Base-by-base conservation (phyloP, 1,140 invertebrate genomes). In the Venturia canescens region DNA sequence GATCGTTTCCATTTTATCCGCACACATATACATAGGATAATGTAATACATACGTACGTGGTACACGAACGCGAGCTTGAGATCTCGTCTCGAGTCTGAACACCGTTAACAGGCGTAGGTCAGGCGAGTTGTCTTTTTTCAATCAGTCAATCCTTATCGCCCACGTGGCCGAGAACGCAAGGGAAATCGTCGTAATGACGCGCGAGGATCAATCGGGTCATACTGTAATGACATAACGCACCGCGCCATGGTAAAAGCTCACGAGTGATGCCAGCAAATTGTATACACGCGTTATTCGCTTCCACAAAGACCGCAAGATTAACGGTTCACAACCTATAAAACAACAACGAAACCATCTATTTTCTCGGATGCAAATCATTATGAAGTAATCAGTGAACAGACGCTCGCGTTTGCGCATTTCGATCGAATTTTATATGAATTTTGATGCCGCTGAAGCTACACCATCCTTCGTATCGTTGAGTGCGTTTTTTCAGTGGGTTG, bases 131-230 rank as follows among this genome's bases (percentile, higher is more conserved):
- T 1, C 38, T 44, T 44, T 44, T 44, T 44, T 44, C 7, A 6
- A 11, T 44, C 38, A 3, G 18, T 18, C 1, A 23, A 23, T n/a
- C 53, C 53, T 57, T 57, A 57, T 57, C 53, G 21, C 53, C 21
- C 53, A 57, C 53, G 53, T 57, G 53, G 21, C 53, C 53, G 13
- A 57, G 53, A 57, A 57, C 53, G 53, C 53, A 57, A 57, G 53
- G 21, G 21, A 57, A 57, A 18, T 57, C 53, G 53, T 57, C 53
- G 53, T 57, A 57, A 57, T 57, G 53, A n/a, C n/a, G n/a, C n/a
- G 2, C 53, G 2, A 57, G 53, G 53, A 57, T 57, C 18, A n/a
- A 57, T 57, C 53, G 6, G 53, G 53, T 57, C 53, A n/a, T 23
- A 23, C 53, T 57, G 5, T 57, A 57, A 57, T 57, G 53, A 57